A percentile compares a stretch with the other conserved stretches of the same genome.
Conservation (phyloP, 2,797 vertebrate species). For the Anableps anableps region DNA sequence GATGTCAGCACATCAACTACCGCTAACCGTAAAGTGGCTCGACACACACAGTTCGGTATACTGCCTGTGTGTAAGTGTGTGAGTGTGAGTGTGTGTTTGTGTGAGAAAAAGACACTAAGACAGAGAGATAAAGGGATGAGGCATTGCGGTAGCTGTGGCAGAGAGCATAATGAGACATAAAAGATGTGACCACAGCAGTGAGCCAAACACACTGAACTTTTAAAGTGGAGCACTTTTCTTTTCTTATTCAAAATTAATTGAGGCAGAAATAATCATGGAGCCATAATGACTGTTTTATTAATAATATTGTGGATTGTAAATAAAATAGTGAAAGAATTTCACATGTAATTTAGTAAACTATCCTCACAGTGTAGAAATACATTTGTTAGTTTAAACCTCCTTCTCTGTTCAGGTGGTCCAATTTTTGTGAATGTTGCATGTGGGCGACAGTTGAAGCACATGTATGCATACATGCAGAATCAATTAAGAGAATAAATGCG, state of each 20-base stretch:
- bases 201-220: conserved; percentile 19
- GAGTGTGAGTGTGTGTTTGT: conserved; percentile 4
- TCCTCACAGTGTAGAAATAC: background rate
- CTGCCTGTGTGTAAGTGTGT: conserved; percentile 6
- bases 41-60: background rate
- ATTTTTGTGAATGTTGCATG: background rate
- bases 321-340: background rate
- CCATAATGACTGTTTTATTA: background rate
- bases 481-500: background rate
- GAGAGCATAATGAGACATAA: conserved; percentile 34
- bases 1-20: conserved; percentile 18
- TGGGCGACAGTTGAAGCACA: background rate
- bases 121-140: conserved; percentile 15
- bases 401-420: background rate
- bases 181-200: conserved; percentile 51
- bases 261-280: background rate
- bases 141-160: conserved; percentile 64
- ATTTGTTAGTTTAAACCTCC: background rate
- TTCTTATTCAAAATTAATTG: background rate
- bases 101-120: background rate
- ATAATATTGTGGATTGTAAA: background rate
- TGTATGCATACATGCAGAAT: background rate
- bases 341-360: background rate
- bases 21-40: conserved; percentile 44
- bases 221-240: conserved; percentile 10